Evolutionary conservation across 2,888 invertebrate species (phyloP).

Genomic region (Aphodius sticticus): DNA sequence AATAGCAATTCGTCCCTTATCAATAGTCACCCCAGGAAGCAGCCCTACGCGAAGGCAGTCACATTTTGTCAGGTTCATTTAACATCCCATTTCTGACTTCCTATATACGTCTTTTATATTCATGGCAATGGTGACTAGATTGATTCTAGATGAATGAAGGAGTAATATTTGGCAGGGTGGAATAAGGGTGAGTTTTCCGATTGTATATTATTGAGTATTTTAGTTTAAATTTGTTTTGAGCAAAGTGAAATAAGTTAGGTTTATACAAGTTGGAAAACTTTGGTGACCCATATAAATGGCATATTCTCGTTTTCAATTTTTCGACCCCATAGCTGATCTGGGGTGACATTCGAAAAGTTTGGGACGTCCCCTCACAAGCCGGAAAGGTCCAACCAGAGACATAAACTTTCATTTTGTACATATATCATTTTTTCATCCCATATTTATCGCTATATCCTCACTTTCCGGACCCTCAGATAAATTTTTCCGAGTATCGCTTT

Average conservation of each 20-base stretch:
- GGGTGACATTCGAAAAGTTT: not conserved
- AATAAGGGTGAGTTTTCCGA: not conserved
- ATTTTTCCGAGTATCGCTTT: not conserved
- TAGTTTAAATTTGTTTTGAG: too few relatives aligned
- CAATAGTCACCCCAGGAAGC: not conserved
- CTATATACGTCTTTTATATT: constrained; percentile 4
- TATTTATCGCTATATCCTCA: not conserved
- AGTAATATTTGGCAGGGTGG: not conserved
- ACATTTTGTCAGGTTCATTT: not conserved
- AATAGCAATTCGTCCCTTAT: not conserved
- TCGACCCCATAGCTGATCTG: not conserved
- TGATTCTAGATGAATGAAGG: not conserved
- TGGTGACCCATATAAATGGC: not conserved
- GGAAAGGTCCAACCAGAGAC: not conserved
- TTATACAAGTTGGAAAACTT: not conserved
- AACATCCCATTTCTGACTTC: not conserved
- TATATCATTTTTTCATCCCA: not conserved
- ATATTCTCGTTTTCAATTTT: not conserved
- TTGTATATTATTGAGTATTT: too few relatives aligned
- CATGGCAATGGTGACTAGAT: not conserved
- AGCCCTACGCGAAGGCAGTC: not conserved
- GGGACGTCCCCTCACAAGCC: not conserved
- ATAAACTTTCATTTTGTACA: not conserved
- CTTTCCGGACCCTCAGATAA: not conserved
- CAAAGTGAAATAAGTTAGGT: too few relatives aligned